A percentile compares a stretch with the other conserved stretches of the same genome.
phyloP scores from a whole-genome alignment of 2,888 invertebrate genomes.

The Marasmarcha lunaedactyla region DNA sequence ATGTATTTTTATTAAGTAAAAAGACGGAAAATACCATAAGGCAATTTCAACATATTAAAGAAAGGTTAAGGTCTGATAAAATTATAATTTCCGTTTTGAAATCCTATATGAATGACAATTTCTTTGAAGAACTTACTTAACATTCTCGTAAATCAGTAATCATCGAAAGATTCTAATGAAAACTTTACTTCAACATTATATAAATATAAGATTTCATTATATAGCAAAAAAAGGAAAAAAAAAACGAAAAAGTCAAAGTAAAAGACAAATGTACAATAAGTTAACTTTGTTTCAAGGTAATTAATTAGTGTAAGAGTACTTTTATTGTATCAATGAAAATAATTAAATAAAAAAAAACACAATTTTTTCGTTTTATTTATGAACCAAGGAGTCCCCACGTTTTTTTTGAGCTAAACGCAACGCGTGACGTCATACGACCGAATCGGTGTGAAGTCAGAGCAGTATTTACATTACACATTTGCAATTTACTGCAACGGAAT shows the following conservation, averaged over 20 bases:
- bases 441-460: too few relatives aligned
- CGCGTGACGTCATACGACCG: too few relatives aligned
- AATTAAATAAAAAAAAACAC: too few relatives aligned
- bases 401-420: too few relatives aligned
- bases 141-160: neutral
- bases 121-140: neutral
- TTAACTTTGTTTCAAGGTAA: neutral
- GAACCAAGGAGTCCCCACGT: too few relatives aligned
- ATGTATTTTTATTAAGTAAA: neutral
- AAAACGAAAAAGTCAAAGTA: neutral
- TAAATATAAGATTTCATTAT: neutral
- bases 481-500: too few relatives aligned
- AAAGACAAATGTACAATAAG: neutral
- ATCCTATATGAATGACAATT: neutral
- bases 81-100: neutral
- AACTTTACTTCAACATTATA: neutral
- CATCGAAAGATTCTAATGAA: neutral
- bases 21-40: neutral
- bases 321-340: too few relatives aligned
- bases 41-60: neutral
- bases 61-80: neutral
- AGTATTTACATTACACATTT: too few relatives aligned
- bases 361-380: too few relatives aligned
- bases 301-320: too few relatives aligned
- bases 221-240: neutral